Conservation (phyloP, 2,888 invertebrate species). For the Chrysotoxum bicinctum region DNA sequence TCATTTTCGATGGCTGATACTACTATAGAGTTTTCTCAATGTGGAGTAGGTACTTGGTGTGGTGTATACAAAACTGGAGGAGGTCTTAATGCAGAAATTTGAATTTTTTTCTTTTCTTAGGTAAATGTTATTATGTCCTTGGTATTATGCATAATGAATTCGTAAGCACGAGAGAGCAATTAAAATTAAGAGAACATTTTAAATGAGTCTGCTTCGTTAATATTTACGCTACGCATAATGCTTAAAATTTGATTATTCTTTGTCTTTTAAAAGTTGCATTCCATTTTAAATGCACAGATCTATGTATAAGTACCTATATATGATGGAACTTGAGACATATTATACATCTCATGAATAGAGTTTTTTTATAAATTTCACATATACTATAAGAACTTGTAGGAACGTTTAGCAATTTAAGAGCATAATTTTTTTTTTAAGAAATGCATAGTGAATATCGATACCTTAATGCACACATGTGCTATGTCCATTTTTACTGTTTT, state of each 20-base stretch:
- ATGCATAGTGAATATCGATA: too few species aligned
- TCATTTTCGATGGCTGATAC: conserved; percentile 33
- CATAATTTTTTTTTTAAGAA: too few species aligned
- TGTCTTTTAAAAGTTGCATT: conserved; percentile 10
- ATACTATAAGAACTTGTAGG: too few species aligned
- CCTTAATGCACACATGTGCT: too few species aligned
- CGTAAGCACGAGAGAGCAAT: conserved; percentile 34
- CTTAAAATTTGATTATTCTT: not conserved
- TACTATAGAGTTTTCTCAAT: conserved; percentile 25
- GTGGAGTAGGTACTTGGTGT: conserved; percentile 13
- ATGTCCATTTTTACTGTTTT: too few species aligned
- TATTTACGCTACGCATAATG: not conserved
- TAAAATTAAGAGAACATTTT: conserved; percentile 43
- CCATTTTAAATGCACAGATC: not conserved
- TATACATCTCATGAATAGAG: not conserved
- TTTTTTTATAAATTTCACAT: not conserved
- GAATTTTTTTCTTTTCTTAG: conserved; percentile 39
- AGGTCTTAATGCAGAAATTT: conserved; percentile 46
- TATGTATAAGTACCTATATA: not conserved
- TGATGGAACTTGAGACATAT: not conserved
- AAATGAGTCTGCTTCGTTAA: conserved; percentile 44
- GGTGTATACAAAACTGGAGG: conserved; percentile 5
- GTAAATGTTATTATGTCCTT: conserved; percentile 62
- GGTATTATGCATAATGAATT: conserved; percentile 41
- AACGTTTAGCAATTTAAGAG: too few species aligned